Evolutionary conservation across 1,140 invertebrate species (phyloP).

Genomic region (Paramacrobiotus metropolitanus): DNA sequence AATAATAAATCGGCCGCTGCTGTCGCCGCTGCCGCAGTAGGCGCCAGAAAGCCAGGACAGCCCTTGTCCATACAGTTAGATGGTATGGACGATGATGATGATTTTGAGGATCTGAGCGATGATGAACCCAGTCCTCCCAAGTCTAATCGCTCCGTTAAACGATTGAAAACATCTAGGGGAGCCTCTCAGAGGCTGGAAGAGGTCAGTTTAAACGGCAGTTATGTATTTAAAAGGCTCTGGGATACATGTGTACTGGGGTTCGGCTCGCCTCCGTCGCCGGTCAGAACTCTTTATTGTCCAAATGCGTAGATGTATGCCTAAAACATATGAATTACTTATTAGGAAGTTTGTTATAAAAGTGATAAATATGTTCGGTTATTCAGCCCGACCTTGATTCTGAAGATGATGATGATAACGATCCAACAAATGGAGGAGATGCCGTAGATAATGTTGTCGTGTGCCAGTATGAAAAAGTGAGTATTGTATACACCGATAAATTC

Average conservation of each 20-base stretch:
- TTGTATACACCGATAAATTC: neutral
- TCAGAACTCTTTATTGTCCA: too few species aligned
- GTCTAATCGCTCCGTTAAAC: too few species aligned
- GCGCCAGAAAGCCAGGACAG: neutral
- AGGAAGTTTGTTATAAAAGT: too few species aligned
- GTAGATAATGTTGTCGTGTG: constrained; percentile 97
- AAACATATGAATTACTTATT: too few species aligned
- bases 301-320: too few species aligned
- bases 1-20: neutral
- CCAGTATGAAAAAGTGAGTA: constrained; percentile 81
- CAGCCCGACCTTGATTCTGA: constrained; percentile 80
- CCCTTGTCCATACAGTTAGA: neutral
- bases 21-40: neutral
- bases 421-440: constrained; percentile 77
- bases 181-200: too few species aligned
- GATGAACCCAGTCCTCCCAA: constrained; percentile 36
- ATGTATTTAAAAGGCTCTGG: too few species aligned
- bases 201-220: too few species aligned
- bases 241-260: too few species aligned
- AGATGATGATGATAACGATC: constrained; percentile 81
- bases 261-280: too few species aligned
- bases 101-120: constrained; percentile 31
- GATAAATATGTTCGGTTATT: constrained; percentile 12
- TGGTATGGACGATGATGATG: constrained; percentile 29
- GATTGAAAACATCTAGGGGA: too few species aligned